These are phyloP conservation scores for Parascotia fuliginaria DNA, from an alignment of 2,888 invertebrate genomes.

Conservation along the genomic window DNA sequence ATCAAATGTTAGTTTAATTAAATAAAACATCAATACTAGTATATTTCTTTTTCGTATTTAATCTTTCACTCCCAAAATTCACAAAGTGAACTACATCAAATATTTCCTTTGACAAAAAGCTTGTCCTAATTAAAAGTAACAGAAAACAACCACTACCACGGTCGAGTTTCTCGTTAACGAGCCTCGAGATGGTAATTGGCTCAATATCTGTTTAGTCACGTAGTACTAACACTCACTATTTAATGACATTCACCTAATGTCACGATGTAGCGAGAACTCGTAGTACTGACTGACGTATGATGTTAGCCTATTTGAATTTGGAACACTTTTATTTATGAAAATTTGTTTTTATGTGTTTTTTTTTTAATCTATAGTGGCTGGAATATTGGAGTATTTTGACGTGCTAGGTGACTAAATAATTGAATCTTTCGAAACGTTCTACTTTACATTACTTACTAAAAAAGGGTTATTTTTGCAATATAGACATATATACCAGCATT, in stretches of 20 bases:
- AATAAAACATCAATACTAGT: too few relatives aligned
- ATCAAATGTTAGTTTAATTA: too few relatives aligned
- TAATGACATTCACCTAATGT: slow-evolving; percentile 59
- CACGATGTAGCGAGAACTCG: slow-evolving; percentile 36
- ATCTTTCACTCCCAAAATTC: slow-evolving; percentile 3
- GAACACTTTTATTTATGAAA: not conserved
- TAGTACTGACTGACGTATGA: slow-evolving; percentile 37
- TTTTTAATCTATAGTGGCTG: not conserved
- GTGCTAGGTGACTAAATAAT: too few relatives aligned
- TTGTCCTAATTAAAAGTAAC: slow-evolving; percentile 41
- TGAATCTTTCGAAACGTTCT: too few relatives aligned
- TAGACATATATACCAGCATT: too few relatives aligned
- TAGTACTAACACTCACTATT: slow-evolving; percentile 49
- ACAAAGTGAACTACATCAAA: slow-evolving; percentile 19
- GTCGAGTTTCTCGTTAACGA: slow-evolving; percentile 54
- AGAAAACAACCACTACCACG: slow-evolving; percentile 46
- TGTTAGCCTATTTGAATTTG: slow-evolving; percentile 17
- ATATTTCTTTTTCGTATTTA: not conserved
- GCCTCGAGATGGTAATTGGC: slow-evolving; percentile 55
- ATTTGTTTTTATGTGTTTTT: not conserved
- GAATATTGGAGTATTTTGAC: too few relatives aligned
- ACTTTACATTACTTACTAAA: too few relatives aligned
- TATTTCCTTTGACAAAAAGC: slow-evolving; percentile 31
- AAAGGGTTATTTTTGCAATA: too few relatives aligned
- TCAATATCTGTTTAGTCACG: slow-evolving; percentile 70